These are phyloP conservation scores for Oreotrochilus melanogaster DNA, from an alignment of 2,113 vertebrate species.

Conservation along the genomic window DNA sequence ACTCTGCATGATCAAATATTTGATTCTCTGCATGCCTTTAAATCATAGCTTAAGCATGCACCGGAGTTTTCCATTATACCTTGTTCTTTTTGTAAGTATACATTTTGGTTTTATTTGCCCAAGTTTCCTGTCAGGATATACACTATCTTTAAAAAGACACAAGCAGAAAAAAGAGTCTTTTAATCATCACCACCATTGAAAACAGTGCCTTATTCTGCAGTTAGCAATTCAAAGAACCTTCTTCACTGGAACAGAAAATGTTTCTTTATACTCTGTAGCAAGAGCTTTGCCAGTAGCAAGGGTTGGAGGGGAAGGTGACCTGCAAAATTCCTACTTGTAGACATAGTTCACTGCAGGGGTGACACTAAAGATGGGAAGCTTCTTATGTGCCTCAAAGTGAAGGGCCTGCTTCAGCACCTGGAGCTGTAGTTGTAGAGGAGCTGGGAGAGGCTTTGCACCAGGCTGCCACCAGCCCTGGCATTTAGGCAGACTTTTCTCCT, in stretches of 20 bases:
- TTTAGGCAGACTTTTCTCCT: neutral
- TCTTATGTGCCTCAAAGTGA: neutral
- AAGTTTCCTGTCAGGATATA: constrained; percentile 22
- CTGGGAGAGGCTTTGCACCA: neutral
- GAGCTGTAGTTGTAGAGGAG: neutral
- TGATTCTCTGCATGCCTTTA: neutral
- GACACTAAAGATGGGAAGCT: neutral
- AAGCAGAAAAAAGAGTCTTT: constrained; percentile 33
- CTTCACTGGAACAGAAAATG: neutral
- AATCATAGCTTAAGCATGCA: neutral
- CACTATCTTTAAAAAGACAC: neutral
- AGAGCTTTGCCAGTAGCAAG: neutral
- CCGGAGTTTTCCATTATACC: neutral
- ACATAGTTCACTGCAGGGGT: neutral
- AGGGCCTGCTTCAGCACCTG: neutral
- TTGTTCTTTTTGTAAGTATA: neutral
- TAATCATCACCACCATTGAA: neutral
- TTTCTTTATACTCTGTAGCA: neutral
- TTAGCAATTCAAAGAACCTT: neutral
- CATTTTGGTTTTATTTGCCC: neutral
- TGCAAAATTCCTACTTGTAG: neutral
- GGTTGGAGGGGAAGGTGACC: neutral
- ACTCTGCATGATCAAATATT: neutral
- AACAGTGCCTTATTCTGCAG: constrained; percentile 22
- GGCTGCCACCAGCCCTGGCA: fast-evolving